A percentile compares a stretch with the other conserved stretches of the same genome.
Evolutionary conservation across 2,797 vertebrate species (phyloP).

Genomic region (Cossypha dichroa): DNA sequence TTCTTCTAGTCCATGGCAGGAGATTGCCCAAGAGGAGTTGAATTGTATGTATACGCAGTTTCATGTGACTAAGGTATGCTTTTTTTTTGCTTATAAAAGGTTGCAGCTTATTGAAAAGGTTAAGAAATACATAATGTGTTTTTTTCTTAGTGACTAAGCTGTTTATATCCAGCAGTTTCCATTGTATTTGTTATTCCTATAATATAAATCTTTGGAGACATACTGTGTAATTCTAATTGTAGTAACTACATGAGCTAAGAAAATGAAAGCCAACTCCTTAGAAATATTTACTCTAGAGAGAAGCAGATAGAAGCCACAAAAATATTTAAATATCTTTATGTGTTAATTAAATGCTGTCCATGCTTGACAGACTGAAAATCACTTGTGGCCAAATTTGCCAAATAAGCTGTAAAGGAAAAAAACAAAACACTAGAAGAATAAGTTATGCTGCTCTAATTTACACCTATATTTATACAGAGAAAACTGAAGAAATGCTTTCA

Average conservation of each 20-base stretch:
- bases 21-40: not conserved
- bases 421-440: not conserved
- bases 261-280: not conserved
- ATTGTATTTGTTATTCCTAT: not conserved
- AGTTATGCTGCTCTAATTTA: not conserved
- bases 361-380: not conserved
- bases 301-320: not conserved
- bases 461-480: not conserved
- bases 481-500: not conserved
- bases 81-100: not conserved
- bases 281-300: not conserved
- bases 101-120: not conserved
- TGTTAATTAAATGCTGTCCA: slow-evolving; percentile 32
- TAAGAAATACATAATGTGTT: slow-evolving; percentile 3
- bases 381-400: not conserved
- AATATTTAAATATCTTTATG: not conserved
- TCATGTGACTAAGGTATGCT: not conserved
- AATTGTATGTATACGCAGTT: not conserved
- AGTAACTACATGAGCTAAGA: not conserved
- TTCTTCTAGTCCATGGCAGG: not conserved
- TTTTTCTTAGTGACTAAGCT: not conserved
- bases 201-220: not conserved
- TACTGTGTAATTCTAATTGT: slow-evolving; percentile 1
- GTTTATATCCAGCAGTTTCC: not conserved
- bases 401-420: not conserved